Base-by-base conservation (phyloP, 2,888 invertebrate species). In the Marronus borbonicus region DNA sequence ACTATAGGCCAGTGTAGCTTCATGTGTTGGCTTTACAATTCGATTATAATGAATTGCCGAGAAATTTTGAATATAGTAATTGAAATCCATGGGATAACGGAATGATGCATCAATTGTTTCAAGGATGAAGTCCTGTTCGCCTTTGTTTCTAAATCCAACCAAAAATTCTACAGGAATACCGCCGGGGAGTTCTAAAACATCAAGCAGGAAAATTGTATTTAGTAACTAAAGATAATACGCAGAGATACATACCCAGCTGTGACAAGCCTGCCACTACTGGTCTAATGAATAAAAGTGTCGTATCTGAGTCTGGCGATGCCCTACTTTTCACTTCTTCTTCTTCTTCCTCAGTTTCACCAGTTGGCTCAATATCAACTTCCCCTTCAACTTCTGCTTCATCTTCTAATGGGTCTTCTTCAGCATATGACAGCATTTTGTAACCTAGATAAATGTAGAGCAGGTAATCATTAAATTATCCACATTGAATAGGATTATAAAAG, bases 11-110 rank as follows among this genome's bases (percentile, higher is more conserved):
- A 99, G 93, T 0, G 99, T 98, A 1, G 97, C 97, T 89, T 99
- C 98, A 82, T 97, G 94, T 76, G 94, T 93, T 0, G 98, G 95
- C 84, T 96, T 95, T 0, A 99, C 97, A 83, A 95, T 92, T 83
- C 95, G 93, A 86, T 96, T 95, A 89, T 96, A 98, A 1, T 94
- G 93, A 84, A 97, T 92, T 0, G 96, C 95, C 0, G 98, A 97
- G 90, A 99, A 99, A 90, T 99, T 99, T 90, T 99, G 98, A 83
- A 99, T 98, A 90, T 96, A 96, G 90, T 97, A 99, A 83, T 95
- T 97, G 90, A 97, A 99, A 89, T 99, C 99, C 95, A 98, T 96
- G 8, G 99, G 98, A 87, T 99, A 99, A 84, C 98, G 94, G 93
- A 99, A 98, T 0, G 99, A 98, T 0, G 98, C 98, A 85, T 99